These are phyloP conservation scores for Micromesistius poutassou DNA, from an alignment of 2,797 vertebrate species.

Conservation along the genomic window DNA sequence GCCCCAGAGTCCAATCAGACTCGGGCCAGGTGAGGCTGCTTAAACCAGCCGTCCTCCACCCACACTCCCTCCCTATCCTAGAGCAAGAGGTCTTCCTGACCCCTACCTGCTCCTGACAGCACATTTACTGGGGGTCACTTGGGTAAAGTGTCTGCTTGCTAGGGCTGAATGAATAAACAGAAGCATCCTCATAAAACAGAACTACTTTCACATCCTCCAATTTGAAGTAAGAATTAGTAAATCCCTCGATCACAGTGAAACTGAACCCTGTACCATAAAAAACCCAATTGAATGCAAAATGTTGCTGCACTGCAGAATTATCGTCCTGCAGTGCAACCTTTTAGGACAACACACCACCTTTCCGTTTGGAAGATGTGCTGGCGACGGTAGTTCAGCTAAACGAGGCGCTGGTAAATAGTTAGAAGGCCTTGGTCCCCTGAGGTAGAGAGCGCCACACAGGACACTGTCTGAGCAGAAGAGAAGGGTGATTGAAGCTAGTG, in stretches of 20 bases:
- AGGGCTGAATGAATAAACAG: too few relatives aligned
- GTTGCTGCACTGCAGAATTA: neutral
- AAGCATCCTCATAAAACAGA: neutral
- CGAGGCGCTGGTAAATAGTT: neutral
- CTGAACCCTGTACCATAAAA: too few relatives aligned
- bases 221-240: neutral
- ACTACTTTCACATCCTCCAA: neutral
- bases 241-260: neutral
- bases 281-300: neutral
- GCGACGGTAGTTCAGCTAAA: neutral
- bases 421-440: neutral
- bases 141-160: too few relatives aligned
- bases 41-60: too few relatives aligned
- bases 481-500: neutral
- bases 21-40: too few relatives aligned
- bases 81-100: too few relatives aligned
- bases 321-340: neutral
- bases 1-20: too few relatives aligned
- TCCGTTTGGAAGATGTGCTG: neutral
- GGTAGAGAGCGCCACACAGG: neutral
- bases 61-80: too few relatives aligned
- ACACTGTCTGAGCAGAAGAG: neutral
- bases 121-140: too few relatives aligned
- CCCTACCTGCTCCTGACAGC: too few relatives aligned
- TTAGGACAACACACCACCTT: neutral